phyloP scores from a whole-genome alignment of 2,797 vertebrate genomes.

The Furcifer pardalis region DNA sequence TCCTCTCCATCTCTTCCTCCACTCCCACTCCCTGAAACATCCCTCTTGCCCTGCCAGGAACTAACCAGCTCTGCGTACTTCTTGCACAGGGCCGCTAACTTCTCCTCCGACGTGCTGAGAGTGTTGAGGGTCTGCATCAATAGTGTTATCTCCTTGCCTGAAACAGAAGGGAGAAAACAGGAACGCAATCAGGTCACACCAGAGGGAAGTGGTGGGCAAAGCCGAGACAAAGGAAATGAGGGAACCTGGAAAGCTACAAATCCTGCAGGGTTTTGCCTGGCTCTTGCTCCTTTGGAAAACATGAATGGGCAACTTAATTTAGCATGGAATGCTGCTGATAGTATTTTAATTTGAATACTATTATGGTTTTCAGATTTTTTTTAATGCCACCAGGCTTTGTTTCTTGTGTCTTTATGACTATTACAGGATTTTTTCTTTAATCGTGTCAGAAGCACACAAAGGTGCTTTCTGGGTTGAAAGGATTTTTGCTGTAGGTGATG shows the following conservation, averaged over 20 bases:
- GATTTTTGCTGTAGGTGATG: no score
- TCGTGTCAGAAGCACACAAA: no score
- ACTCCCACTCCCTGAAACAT: not conserved
- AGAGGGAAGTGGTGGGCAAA: accelerated
- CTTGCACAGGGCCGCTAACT: conserved; percentile 93
- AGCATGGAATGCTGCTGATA: no score
- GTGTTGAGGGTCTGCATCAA: conserved; percentile 99
- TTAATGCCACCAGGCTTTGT: no score
- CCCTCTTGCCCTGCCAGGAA: not conserved
- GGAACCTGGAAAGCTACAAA: not conserved
- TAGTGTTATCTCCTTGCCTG: conserved; percentile 94
- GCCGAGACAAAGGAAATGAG: no score
- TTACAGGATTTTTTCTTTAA: no score
- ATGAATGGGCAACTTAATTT: not conserved
- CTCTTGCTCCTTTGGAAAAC: not conserved
- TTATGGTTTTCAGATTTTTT: no score
- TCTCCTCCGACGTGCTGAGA: conserved; percentile 95
- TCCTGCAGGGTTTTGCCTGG: not conserved
- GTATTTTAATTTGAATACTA: no score
- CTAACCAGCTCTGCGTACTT: conserved; percentile 98
- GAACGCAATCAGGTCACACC: not conserved
- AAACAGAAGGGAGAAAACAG: not conserved
- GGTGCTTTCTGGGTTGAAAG: no score
- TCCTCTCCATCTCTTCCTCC: not conserved
- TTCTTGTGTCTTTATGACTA: no score